A percentile compares a stretch with the other conserved stretches of the same genome.
These are phyloP conservation scores for Limnephilus lunatus DNA, from an alignment of 2,888 invertebrate genomes.

Conservation along the genomic window DNA sequence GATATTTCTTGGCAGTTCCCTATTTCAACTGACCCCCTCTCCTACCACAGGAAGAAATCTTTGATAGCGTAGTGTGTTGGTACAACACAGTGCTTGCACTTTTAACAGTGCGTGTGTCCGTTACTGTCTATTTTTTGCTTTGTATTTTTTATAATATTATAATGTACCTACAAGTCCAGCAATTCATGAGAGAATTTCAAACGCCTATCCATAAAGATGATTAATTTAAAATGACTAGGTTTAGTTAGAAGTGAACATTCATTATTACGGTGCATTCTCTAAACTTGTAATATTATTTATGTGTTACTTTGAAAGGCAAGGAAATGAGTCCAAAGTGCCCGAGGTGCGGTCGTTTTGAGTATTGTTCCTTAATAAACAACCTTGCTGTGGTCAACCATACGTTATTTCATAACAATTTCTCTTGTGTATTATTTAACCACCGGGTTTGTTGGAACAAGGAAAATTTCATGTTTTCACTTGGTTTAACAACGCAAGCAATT, in stretches of 20 bases:
- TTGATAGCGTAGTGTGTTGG: too few relatives aligned
- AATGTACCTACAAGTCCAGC: neutral
- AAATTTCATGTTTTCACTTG: neutral
- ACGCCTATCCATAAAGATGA: too few relatives aligned
- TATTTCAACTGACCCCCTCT: too few relatives aligned
- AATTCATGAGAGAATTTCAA: too few relatives aligned
- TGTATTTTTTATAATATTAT: neutral
- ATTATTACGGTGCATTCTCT: neutral
- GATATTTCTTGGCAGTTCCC: too few relatives aligned
- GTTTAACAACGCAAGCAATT: neutral
- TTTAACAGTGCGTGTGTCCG: too few relatives aligned
- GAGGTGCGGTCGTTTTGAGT: neutral
- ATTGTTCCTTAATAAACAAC: slow-evolving; percentile 38
- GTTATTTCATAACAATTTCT: neutral
- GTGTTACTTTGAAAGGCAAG: neutral
- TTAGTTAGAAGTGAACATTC: neutral
- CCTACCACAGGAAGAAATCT: too few relatives aligned
- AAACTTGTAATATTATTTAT: neutral
- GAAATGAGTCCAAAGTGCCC: slow-evolving; percentile 16
- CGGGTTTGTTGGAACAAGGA: neutral
- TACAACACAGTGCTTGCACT: too few relatives aligned
- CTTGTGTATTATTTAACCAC: neutral
- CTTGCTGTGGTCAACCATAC: neutral
- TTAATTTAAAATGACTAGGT: neutral
- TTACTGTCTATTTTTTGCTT: too few relatives aligned